These are phyloP conservation scores for Phainopepla nitens DNA, from an alignment of 2,113 vertebrate genomes.

Conservation along the genomic window DNA sequence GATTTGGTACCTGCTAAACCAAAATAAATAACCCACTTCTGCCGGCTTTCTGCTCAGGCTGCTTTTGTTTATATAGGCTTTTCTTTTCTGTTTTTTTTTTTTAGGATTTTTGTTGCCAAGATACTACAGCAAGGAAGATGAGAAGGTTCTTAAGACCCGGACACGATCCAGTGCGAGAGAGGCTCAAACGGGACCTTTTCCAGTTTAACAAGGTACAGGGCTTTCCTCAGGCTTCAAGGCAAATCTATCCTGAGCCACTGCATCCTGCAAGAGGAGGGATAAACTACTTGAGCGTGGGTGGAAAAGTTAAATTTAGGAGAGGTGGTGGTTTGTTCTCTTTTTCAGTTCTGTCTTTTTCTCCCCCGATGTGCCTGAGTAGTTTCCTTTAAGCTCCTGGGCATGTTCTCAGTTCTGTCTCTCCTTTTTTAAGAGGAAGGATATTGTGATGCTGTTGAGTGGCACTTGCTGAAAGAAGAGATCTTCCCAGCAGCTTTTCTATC, in stretches of 20 bases:
- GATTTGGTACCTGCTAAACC: neutral
- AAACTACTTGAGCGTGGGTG: neutral
- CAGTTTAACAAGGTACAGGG: conserved; percentile 91
- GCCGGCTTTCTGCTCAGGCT: neutral
- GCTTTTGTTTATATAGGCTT: neutral
- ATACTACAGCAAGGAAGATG: conserved; percentile 74
- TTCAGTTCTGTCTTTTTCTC: neutral
- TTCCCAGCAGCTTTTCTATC: neutral
- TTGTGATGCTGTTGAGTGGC: neutral
- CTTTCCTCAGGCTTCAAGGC: neutral
- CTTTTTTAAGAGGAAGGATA: neutral
- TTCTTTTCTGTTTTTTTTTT: neutral
- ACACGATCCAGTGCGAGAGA: conserved; percentile 87
- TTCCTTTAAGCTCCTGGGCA: neutral
- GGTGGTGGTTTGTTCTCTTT: neutral
- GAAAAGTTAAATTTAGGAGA: conserved; percentile 27
- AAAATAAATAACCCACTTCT: conserved; percentile 34
- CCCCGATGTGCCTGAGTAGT: neutral
- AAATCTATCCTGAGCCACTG: neutral
- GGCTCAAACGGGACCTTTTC: conserved; percentile 91
- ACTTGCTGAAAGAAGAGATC: neutral
- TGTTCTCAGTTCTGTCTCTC: neutral
- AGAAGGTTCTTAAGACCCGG: conserved; percentile 92
- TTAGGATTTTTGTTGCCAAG: conserved; percentile 52
- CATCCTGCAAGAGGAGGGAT: neutral